Base-by-base conservation (phyloP, 2,797 vertebrate species). In the Neomorphus geoffroyi region DNA sequence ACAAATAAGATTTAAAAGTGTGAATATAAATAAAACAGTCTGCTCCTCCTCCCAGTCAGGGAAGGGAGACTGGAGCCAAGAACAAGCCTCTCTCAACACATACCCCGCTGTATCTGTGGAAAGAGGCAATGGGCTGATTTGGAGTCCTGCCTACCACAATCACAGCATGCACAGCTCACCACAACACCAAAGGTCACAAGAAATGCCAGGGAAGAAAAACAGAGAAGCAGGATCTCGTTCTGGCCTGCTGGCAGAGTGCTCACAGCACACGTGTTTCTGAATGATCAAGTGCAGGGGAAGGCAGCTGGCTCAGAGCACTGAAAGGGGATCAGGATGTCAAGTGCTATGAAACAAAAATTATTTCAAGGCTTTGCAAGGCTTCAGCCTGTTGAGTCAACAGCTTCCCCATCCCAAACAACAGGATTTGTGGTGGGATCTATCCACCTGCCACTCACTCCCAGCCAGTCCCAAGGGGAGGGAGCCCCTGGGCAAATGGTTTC, bases 341-440 rank as follows among this genome's bases (percentile, higher is more conserved):
- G 91, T 73, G 91, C 92, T 91, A 60, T 28, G 88, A 91, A 75
- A 88, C 70, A 60, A 60, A 92, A 94, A 94, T 95, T 96, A 86
- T 96, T 97, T 41, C 93, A 92, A 66, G 90, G 91, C 91, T 92
- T 84, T 95, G 71, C 69, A 57, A 80, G 79, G 13, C 82, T 54
- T 53, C 87, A 88, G 80, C 82, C 86, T 75, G 65, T 94, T 95
- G 91, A 92, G 94, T 92, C 94, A 96, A 96, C 95, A 94, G 60
- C 53, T 95, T 70, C 85, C 84, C 51, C 85, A 53, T 21, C 56
- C 73, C 82, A 96, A 96, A 95, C 93, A 96, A 70, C 22, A 43
- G 94, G 93, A 96, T 94, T 92, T 93, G 82, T 3, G n/a, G 43
- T 72, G 93, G 87, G 91, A 86, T 84, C 80, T 28, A 27, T 86